phyloP scores from a whole-genome alignment of 1,140 invertebrate genomes.

The Trichonephila clavipes region DNA sequence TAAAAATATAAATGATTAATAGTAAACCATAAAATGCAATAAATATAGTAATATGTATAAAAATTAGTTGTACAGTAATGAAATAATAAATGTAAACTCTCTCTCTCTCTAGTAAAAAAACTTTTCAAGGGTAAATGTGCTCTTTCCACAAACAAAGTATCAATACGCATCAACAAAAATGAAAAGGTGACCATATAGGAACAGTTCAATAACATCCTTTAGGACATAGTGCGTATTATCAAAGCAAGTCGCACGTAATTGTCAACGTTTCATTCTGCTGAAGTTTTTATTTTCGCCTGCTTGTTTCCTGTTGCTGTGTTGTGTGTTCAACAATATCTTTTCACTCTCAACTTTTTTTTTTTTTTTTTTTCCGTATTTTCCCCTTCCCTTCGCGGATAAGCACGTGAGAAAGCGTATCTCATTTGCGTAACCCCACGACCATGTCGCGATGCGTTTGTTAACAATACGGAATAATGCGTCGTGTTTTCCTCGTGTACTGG shows the following conservation, averaged over 20 bases:
- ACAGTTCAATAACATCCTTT: background rate
- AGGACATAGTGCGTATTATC: background rate
- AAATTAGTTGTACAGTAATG: no score
- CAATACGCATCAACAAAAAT: no score
- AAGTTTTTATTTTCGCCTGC: background rate
- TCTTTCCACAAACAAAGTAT: no score
- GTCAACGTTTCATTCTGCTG: background rate
- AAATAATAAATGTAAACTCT: no score
- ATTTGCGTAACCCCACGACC: background rate
- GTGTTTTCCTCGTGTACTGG: no score
- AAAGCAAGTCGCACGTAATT: background rate
- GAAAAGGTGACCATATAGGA: no score
- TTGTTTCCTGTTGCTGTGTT: background rate
- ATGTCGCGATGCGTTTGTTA: background rate
- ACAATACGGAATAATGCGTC: background rate
- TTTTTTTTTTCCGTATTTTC: no score
- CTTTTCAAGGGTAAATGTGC: no score
- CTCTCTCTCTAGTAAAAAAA: no score
- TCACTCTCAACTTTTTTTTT: background rate
- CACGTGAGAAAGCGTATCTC: background rate
- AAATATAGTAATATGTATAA: no score
- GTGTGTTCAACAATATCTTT: constrained; percentile 1
- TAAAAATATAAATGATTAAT: no score
- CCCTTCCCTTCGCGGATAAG: background rate
- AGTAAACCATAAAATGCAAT: no score